Conservation (phyloP, 2,113 vertebrate species). For the Malurus alboscapulatus region DNA sequence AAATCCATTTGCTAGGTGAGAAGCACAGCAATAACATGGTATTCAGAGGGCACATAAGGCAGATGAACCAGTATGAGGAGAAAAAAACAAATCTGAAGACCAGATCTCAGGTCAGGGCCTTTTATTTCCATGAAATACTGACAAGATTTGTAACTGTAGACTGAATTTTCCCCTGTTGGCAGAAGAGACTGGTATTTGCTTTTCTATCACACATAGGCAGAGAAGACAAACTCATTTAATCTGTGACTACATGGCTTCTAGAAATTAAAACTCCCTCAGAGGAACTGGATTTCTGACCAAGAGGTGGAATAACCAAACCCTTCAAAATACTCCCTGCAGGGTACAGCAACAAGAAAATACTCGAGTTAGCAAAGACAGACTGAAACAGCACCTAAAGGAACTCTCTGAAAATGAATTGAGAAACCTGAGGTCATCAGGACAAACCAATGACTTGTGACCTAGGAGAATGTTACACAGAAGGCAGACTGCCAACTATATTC, state of each 20-base stretch:
- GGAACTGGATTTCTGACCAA: not conserved
- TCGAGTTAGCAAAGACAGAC: not conserved
- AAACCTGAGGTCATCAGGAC: not conserved
- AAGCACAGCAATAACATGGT: not conserved
- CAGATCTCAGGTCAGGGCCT: not conserved
- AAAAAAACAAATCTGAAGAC: not conserved
- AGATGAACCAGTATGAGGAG: not conserved
- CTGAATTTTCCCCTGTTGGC: not conserved
- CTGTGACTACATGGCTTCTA: not conserved
- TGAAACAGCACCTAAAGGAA: not conserved
- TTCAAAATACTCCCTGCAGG: not conserved
- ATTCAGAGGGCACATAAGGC: not conserved
- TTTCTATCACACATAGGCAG: not conserved
- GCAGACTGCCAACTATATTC: not conserved
- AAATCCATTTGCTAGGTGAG: not conserved
- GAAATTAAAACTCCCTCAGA: not conserved
- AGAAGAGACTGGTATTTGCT: not conserved
- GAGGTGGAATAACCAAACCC: not conserved
- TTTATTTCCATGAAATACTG: not conserved
- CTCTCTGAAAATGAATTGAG: not conserved
- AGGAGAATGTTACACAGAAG: not conserved
- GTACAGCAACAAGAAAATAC: not conserved
- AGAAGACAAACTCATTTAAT: not conserved
- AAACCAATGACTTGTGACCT: not conserved
- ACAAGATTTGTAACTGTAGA: accelerated